Conservation (phyloP, 1,140 invertebrate genomes). For the Stegodyphus dumicola region DNA sequence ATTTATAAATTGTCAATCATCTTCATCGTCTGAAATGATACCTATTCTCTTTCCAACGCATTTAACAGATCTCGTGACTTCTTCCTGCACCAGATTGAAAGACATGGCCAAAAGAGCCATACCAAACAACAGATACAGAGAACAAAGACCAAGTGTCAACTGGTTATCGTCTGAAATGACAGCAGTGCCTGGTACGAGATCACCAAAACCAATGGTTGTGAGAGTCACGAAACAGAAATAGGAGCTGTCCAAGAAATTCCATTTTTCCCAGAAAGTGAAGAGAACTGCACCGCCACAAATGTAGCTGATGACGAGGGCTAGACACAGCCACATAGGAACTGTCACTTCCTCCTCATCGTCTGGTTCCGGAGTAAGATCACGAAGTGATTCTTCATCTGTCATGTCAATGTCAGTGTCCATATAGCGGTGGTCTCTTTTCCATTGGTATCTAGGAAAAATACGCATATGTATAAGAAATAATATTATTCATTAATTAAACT, state of each 20-base stretch:
- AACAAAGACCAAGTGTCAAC: slow-evolving; percentile 75
- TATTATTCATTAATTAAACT: background rate
- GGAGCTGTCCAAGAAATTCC: slow-evolving; percentile 89
- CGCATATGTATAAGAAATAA: background rate
- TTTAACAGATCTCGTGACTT: slow-evolving; percentile 67
- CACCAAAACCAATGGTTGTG: slow-evolving; percentile 94
- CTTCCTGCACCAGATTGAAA: slow-evolving; percentile 88
- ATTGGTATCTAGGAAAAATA: background rate
- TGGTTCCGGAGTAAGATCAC: slow-evolving; percentile 1
- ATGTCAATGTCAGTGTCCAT: background rate
- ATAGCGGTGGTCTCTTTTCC: slow-evolving; percentile 1
- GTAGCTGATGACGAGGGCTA: slow-evolving; percentile 88
- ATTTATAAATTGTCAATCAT: slow-evolving; percentile 23
- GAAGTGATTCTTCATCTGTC: slow-evolving; percentile 9
- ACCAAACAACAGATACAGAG: slow-evolving; percentile 92
- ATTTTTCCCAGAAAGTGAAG: slow-evolving; percentile 81
- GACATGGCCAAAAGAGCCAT: slow-evolving; percentile 98
- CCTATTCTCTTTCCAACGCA: slow-evolving; percentile 71
- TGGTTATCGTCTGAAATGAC: slow-evolving; percentile 60
- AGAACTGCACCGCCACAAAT: slow-evolving; percentile 88
- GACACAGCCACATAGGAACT: slow-evolving; percentile 87
- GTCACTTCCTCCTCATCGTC: slow-evolving; percentile 55
- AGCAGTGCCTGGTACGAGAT: slow-evolving; percentile 83
- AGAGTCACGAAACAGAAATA: slow-evolving; percentile 97
- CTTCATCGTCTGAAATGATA: slow-evolving; percentile 66